A percentile compares a stretch with the other conserved stretches of the same genome.
phyloP scores from a whole-genome alignment of 2,797 vertebrate species.

The Ispidina lecontei region DNA sequence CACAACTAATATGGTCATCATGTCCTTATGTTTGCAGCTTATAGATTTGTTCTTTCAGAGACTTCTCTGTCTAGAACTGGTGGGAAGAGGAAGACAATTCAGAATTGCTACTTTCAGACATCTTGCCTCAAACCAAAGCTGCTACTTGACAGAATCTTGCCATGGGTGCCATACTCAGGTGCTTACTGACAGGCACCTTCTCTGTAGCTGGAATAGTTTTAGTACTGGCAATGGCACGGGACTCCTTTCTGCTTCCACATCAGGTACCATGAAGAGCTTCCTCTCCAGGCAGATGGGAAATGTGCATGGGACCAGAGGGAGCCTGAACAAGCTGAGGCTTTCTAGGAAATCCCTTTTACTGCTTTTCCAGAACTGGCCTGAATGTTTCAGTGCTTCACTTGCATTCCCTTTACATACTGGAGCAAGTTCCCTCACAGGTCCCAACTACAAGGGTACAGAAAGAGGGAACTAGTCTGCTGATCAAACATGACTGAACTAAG shows the following conservation, averaged over 20 bases:
- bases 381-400: background rate
- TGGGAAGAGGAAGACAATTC: background rate
- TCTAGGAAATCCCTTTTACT: background rate
- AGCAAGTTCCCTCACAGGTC: background rate
- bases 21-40: background rate
- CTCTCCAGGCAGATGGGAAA: background rate
- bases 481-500: background rate
- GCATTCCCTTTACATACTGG: rapidly evolving
- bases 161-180: background rate
- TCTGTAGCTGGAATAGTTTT: background rate
- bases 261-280: background rate
- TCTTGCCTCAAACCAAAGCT: background rate
- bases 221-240: background rate
- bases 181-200: background rate
- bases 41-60: background rate
- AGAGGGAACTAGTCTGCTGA: background rate
- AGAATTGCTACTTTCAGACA: background rate
- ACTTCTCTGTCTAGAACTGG: background rate
- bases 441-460: background rate
- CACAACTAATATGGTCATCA: rapidly evolving
- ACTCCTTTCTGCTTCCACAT: rapidly evolving
- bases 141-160: background rate
- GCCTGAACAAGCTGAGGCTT: background rate
- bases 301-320: rapidly evolving
- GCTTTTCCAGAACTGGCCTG: background rate